phyloP scores from a whole-genome alignment of 2,888 invertebrate genomes.

The Eupithecia exiguata region DNA sequence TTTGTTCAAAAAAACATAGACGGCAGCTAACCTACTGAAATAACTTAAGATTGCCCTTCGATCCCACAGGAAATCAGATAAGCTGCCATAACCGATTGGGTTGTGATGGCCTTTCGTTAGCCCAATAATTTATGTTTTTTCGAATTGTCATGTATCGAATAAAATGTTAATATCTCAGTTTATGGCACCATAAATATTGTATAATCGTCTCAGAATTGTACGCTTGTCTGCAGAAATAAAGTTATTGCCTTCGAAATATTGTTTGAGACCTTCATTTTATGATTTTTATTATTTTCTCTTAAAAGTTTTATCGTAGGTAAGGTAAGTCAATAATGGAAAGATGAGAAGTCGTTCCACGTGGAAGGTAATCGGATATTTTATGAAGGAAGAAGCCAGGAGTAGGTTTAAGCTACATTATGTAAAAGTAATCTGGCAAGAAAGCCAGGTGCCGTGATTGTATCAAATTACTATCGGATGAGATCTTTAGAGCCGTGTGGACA shows the following conservation, averaged over 20 bases:
- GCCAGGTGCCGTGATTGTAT: conserved; percentile 64
- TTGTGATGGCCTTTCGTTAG: neutral
- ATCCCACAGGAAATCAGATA: conserved; percentile 17
- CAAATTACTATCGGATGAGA: conserved; percentile 60
- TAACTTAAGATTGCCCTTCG: neutral
- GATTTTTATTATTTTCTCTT: conserved; percentile 55
- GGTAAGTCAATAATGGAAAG: neutral
- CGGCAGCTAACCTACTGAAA: neutral
- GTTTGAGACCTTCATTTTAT: conserved; percentile 55
- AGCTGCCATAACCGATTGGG: conserved; percentile 5
- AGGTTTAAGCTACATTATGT: neutral
- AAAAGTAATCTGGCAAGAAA: neutral
- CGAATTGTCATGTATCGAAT: conserved; percentile 12
- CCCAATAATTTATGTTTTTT: conserved; percentile 16
- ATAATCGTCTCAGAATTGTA: conserved; percentile 16
- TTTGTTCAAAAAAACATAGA: neutral
- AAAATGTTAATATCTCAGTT: conserved; percentile 37
- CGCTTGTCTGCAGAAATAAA: conserved; percentile 54
- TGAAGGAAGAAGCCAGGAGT: conserved; percentile 43
- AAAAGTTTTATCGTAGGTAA: neutral
- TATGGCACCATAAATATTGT: conserved; percentile 33
- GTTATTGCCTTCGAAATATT: conserved; percentile 56
- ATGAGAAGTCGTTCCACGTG: neutral
- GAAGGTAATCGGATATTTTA: conserved; percentile 8
- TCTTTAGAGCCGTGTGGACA: neutral